Base-by-base conservation (phyloP, 2,888 invertebrate genomes). In the Abscondita cerata region DNA sequence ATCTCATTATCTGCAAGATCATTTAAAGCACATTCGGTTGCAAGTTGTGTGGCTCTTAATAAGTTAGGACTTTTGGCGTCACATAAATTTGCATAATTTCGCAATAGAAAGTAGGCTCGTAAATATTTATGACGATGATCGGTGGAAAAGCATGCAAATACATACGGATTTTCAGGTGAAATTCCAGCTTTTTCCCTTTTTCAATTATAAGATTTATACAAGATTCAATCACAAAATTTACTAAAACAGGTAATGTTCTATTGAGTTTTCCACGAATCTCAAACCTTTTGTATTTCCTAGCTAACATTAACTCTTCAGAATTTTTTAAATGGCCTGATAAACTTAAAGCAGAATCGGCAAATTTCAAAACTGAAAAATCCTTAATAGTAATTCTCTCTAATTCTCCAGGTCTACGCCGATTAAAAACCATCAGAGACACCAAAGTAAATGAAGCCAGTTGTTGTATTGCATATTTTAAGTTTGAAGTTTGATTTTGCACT, bases 191-290 rank as follows among this genome's bases (percentile, higher is more conserved):
- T 6, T 16, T 44, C 44, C 8, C 44, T 16, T 16, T 6, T 11
- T 15, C 8, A 11, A 44, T 3, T 4, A 44, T 18, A 2, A 44
- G 44, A 18, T 44, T 18, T 18, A 44, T 11, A n/a, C 44, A 44
- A 9, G n/a, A 4, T 44, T 41, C 44, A 18, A 18, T 44, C n/a
- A 18, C 16, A 15, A 13, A 44, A 25, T 48, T 5, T 9, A 31
- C 25, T 13, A 48, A 15, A 8, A 48, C 47, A 12, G 47, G 12
- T 5, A 48, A 25, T 12, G 25, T 6, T 5, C 25, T 3, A 48
- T 46, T 46, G 15, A 46, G 19, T 46, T 46, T 46, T 16, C 46
- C 46, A 11, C 46, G 11, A 16, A 48, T 48, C 19, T 48, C 47
- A 12, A 31, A 48, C n/a, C n/a, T n/a, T 20, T 48, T 44, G 18